Conservation (phyloP, 2,113 vertebrate species). For the Hipposideros armiger region DNA sequence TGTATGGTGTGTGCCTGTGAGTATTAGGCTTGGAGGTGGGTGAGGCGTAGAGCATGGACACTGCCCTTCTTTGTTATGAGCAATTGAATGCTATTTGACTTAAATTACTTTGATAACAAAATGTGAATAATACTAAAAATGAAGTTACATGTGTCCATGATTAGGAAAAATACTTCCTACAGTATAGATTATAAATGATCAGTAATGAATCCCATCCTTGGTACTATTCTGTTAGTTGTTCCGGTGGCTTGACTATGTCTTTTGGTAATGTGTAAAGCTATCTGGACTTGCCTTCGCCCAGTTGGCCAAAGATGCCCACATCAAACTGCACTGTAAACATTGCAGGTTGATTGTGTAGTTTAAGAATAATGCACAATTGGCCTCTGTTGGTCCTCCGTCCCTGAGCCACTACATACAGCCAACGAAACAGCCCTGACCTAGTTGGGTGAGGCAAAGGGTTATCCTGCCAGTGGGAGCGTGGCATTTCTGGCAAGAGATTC, state of each 20-base stretch:
- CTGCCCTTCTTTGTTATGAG: background rate
- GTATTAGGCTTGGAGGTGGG: background rate
- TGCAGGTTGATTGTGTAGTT: constrained; percentile 23
- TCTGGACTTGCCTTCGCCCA: background rate
- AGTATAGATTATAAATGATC: background rate
- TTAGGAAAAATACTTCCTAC: background rate
- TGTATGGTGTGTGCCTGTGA: background rate
- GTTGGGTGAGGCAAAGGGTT: constrained; percentile 74
- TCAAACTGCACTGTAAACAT: background rate
- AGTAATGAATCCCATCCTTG: background rate
- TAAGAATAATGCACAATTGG: constrained; percentile 7
- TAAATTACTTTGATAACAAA: constrained; percentile 4
- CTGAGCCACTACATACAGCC: constrained; percentile 8
- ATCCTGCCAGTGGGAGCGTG: constrained; percentile 74
- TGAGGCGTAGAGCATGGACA: too few species aligned
- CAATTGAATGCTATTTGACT: background rate
- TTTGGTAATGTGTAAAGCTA: constrained; percentile 38
- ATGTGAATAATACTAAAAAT: background rate
- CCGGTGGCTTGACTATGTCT: background rate
- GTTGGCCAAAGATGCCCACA: background rate
- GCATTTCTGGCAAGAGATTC: constrained; percentile 72
- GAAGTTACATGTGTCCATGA: background rate
- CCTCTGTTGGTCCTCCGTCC: constrained; percentile 49
- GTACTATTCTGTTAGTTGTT: background rate
- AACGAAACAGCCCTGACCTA: constrained; percentile 74